Evolutionary conservation across 2,888 invertebrate genomes (phyloP).

Genomic region (Hymenopus coronatus): DNA sequence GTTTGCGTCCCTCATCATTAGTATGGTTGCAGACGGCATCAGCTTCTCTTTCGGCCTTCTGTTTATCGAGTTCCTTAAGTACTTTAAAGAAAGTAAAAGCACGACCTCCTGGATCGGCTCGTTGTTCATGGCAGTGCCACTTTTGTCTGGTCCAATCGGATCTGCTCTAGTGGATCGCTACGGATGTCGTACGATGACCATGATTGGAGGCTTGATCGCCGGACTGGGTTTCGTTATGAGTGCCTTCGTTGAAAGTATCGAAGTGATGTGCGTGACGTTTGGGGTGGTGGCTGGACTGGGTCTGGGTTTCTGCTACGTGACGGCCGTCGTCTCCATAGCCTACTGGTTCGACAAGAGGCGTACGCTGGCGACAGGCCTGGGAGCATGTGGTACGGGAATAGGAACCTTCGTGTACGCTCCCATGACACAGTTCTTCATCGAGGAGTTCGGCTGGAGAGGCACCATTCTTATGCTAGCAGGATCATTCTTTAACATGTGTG

Average conservation of each 20-base stretch:
- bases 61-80: slow-evolving; percentile 76
- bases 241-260: slow-evolving; percentile 63
- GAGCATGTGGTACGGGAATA: slow-evolving; percentile 85
- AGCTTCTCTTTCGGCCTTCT: slow-evolving; percentile 91
- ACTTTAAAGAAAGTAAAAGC: slow-evolving; percentile 77
- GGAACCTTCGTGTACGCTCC: slow-evolving; percentile 88
- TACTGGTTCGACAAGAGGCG: slow-evolving; percentile 90
- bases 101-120: slow-evolving; percentile 90
- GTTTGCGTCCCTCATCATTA: slow-evolving; percentile 76
- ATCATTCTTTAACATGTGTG: slow-evolving; percentile 78
- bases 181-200: slow-evolving; percentile 60
- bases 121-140: slow-evolving; percentile 82
- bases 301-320: slow-evolving; percentile 80
- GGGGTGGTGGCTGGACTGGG: slow-evolving; percentile 82
- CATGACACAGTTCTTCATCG: slow-evolving; percentile 73
- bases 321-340: slow-evolving; percentile 87
- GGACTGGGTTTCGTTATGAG: slow-evolving; percentile 72
- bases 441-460: slow-evolving; percentile 82
- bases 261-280: slow-evolving; percentile 79
- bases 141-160: slow-evolving; percentile 59
- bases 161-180: slow-evolving; percentile 81
- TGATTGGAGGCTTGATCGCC: slow-evolving; percentile 46
- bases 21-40: slow-evolving; percentile 88
- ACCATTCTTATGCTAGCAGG: slow-evolving; percentile 78
- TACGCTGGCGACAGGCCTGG: slow-evolving; percentile 80